phyloP scores from a whole-genome alignment of 30 jellyfish, hydroid and myxozoan genomes.

The Catostylus mosaicus region DNA sequence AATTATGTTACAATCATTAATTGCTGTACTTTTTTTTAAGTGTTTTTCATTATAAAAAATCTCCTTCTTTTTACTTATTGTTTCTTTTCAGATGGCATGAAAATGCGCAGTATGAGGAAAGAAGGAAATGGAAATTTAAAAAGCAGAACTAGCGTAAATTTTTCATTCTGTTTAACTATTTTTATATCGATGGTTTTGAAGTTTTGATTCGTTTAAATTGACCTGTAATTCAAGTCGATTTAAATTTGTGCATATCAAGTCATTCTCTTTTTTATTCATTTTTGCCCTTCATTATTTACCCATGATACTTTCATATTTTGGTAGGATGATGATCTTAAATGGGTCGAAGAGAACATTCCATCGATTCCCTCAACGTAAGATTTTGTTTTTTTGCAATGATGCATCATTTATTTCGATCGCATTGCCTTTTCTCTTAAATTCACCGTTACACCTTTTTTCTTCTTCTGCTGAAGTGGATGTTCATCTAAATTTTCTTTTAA shows the following conservation, averaged over 20 bases:
- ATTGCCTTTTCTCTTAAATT: too few species aligned
- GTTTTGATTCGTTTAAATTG: too few species aligned
- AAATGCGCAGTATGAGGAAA: constrained; percentile 63
- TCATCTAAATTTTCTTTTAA: too few species aligned
- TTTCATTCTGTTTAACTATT: too few species aligned
- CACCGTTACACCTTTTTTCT: too few species aligned
- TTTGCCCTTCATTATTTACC: too few species aligned
- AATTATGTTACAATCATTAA: neutral
- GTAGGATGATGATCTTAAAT: constrained; percentile 90
- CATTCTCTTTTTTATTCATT: neutral
- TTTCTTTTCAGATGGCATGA: constrained; percentile 79
- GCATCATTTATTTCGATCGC: too few species aligned
- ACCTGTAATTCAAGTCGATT: too few species aligned
- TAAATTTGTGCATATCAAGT: too few species aligned
- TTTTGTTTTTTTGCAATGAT: constrained; percentile 8
- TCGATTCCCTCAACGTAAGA: constrained; percentile 92
- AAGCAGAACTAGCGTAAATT: constrained; percentile 52
- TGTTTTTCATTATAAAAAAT: neutral
- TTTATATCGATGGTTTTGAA: too few species aligned
- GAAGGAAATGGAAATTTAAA: constrained; percentile 56
- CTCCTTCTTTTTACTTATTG: neutral
- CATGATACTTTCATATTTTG: too few species aligned
- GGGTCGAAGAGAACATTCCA: constrained; percentile 97
- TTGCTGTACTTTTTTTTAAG: neutral
- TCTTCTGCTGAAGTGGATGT: too few species aligned